A percentile compares a stretch with the other conserved stretches of the same genome.
Evolutionary conservation across 2,113 vertebrate genomes (phyloP).

Genomic region (Turnix velox): DNA sequence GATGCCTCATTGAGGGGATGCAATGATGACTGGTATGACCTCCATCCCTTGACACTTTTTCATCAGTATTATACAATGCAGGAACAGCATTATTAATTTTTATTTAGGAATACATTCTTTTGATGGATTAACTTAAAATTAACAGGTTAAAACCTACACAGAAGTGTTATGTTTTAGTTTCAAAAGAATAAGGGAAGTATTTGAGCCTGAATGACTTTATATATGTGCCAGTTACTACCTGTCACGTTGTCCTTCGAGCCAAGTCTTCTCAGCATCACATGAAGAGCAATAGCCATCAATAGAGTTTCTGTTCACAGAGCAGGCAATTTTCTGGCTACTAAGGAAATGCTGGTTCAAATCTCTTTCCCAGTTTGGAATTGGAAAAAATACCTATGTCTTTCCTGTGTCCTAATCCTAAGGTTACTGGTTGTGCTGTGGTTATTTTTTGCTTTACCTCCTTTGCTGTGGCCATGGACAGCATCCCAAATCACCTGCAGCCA

Average conservation of each 20-base stretch:
- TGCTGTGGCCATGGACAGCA: neutral
- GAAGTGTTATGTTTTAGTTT: accelerated
- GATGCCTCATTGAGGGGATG: neutral
- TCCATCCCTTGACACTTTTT: neutral
- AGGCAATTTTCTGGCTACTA: neutral
- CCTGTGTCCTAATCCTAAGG: neutral
- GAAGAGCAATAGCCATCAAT: neutral
- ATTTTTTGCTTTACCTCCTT: neutral
- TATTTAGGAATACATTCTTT: neutral
- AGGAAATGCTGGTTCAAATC: neutral
- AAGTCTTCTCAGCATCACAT: neutral
- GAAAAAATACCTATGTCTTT: neutral
- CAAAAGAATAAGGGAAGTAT: neutral
- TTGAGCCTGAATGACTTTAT: neutral
- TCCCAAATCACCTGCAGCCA: neutral
- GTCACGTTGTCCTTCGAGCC: neutral
- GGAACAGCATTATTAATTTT: neutral
- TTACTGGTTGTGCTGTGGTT: neutral
- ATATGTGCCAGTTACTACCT: neutral
- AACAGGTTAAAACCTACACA: neutral
- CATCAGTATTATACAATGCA: neutral
- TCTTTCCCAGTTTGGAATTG: neutral
- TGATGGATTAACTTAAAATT: neutral
- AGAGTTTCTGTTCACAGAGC: neutral
- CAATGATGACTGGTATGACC: neutral